phyloP scores from a whole-genome alignment of 2,888 invertebrate genomes.

The Callosobruchus maculatus region DNA sequence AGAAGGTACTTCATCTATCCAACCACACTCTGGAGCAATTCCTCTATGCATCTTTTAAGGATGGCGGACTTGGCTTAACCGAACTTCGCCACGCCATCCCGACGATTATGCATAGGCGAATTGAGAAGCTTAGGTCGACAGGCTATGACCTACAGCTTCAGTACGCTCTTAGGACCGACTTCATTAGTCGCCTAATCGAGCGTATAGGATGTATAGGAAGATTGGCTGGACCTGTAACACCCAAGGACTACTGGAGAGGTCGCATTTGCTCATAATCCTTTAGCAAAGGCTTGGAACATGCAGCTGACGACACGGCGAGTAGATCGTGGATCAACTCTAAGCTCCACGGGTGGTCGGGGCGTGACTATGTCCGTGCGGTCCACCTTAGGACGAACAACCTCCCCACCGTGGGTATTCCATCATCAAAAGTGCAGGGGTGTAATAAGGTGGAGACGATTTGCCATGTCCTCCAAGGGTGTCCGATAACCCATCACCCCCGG shows the following conservation, averaged over 20 bases:
- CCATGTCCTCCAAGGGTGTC: constrained; percentile 18
- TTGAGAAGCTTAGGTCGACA: constrained; percentile 6
- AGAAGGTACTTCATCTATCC: constrained; percentile 55
- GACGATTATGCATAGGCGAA: constrained; percentile 3
- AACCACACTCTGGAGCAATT: constrained; percentile 37
- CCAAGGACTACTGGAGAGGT: no score
- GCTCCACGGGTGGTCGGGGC: constrained; percentile 11
- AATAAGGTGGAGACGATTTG: constrained; percentile 11
- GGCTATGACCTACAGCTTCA: constrained; percentile 9
- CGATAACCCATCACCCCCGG: constrained; percentile 8
- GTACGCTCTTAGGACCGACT: constrained; percentile 9
- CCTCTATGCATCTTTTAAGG: constrained; percentile 24
- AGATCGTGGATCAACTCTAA: background rate
- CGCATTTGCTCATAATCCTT: constrained; percentile 3
- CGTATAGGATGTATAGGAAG: no score
- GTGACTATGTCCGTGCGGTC: constrained; percentile 24
- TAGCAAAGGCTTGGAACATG: constrained; percentile 8
- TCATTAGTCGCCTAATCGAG: background rate
- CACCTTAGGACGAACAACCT: constrained; percentile 13
- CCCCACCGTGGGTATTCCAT: constrained; percentile 7
- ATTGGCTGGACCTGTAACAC: background rate
- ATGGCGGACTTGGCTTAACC: constrained; percentile 31
- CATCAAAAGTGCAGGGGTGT: constrained; percentile 16
- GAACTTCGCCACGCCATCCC: constrained; percentile 13
- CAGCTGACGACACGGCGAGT: constrained; percentile 1